A percentile compares a stretch with the other conserved stretches of the same genome.
Conservation (phyloP, 2,888 invertebrate species). For the Vanessa cardui region DNA sequence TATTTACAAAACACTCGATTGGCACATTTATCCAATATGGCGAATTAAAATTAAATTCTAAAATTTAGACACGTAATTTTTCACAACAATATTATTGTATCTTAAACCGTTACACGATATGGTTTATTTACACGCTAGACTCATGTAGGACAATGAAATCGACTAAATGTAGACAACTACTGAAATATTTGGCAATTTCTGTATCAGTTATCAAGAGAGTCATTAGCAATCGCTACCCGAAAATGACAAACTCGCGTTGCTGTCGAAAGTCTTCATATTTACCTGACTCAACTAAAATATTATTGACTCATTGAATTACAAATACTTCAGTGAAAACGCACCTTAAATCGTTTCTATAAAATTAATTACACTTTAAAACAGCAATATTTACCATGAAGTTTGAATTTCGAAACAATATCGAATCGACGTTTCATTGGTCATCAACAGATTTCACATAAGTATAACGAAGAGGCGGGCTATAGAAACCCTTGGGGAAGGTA, state of each 20-base stretch:
- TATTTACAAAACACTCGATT: constrained; percentile 36
- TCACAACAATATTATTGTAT: constrained; percentile 42
- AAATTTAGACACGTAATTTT: constrained; percentile 36
- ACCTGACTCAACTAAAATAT: no score
- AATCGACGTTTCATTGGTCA: neutral
- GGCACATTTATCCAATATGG: constrained; percentile 28
- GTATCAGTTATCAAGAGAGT: no score
- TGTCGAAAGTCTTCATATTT: no score
- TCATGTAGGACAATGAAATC: neutral
- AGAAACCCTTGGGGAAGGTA: neutral
- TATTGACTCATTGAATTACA: no score
- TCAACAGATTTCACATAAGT: neutral
- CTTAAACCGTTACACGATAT: constrained; percentile 41
- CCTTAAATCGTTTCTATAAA: no score
- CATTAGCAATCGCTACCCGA: no score
- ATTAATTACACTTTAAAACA: no score
- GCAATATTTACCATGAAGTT: no score
- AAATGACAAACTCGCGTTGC: no score
- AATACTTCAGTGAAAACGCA: no score
- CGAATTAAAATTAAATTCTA: constrained; percentile 31
- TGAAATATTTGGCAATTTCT: no score
- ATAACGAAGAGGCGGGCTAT: neutral
- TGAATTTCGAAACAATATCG: neutral
- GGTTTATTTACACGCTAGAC: constrained; percentile 42
- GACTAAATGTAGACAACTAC: no score